These are phyloP conservation scores for Agrotis ipsilon DNA, from an alignment of 2,888 invertebrate genomes.

Conservation along the genomic window DNA sequence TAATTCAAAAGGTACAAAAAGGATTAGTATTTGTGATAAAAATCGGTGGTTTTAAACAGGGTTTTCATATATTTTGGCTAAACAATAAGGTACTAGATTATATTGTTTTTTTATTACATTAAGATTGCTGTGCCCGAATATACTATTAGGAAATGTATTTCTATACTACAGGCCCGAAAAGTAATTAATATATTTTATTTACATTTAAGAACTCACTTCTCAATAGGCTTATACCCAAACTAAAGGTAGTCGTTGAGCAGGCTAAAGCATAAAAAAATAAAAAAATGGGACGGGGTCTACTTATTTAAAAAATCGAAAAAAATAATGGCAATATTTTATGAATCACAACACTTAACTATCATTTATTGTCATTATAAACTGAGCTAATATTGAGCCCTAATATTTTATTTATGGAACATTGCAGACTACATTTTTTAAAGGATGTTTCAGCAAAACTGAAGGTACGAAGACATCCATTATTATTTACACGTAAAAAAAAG, in stretches of 20 bases:
- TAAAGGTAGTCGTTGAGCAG: constrained; percentile 16
- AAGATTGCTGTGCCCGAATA: constrained; percentile 24
- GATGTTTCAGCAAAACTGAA: background rate
- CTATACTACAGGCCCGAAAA: constrained; percentile 11
- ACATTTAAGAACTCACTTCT: constrained; percentile 23
- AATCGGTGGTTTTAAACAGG: constrained; percentile 57
- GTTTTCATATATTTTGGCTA: constrained; percentile 26
- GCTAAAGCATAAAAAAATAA: constrained; percentile 19
- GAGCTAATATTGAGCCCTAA: constrained; percentile 61
- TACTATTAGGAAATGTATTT: constrained; percentile 9
- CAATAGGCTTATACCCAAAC: constrained; percentile 30
- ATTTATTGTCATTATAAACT: constrained; percentile 65
- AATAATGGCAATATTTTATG: constrained; percentile 53
- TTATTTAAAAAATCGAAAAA: constrained; percentile 18
- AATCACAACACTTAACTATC: constrained; percentile 61
- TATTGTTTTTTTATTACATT: constrained; percentile 6
- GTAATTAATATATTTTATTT: constrained; percentile 10
- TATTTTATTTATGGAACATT: constrained; percentile 20
- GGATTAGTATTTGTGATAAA: constrained; percentile 42
- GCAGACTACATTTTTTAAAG: background rate
- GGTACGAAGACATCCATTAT: background rate
- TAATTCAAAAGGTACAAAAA: constrained; percentile 38
- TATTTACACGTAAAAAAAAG: background rate
- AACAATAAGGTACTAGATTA: constrained; percentile 1
- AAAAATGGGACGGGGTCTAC: constrained; percentile 40